A percentile compares a stretch with the other conserved stretches of the same genome.
These are phyloP conservation scores for Cuculus canorus DNA, from an alignment of 2,797 vertebrate genomes.

Conservation along the genomic window DNA sequence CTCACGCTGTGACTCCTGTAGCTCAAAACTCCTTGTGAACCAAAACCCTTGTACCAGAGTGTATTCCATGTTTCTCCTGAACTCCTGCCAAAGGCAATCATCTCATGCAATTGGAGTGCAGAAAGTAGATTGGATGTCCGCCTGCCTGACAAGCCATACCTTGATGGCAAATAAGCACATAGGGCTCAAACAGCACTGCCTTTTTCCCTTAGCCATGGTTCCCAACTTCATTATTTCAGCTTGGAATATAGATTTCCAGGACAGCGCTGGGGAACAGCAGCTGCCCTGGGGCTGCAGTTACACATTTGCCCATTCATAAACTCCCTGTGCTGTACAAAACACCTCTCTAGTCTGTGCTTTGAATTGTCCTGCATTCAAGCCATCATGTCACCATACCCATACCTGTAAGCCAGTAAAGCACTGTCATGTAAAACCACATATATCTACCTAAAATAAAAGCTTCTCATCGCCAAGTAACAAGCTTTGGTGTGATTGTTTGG, in stretches of 20 bases:
- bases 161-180: background rate
- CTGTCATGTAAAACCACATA: rapidly evolving
- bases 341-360: background rate
- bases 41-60: background rate
- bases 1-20: background rate
- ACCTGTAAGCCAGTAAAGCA: background rate
- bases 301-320: background rate
- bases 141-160: rapidly evolving
- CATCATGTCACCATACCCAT: no score
- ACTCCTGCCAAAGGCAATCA: background rate
- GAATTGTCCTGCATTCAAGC: background rate
- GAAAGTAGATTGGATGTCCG: background rate
- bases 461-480: background rate
- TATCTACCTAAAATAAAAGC: slow-evolving; percentile 21
- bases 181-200: background rate
- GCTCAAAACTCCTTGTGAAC: background rate
- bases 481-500: background rate
- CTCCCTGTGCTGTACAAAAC: background rate
- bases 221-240: background rate
- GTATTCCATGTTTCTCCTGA: background rate
- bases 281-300: background rate
- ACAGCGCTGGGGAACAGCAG: background rate
- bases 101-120: no score
- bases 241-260: background rate
- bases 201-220: background rate